Conservation (phyloP, 2,113 vertebrate genomes). For the Axis porcinus region DNA sequence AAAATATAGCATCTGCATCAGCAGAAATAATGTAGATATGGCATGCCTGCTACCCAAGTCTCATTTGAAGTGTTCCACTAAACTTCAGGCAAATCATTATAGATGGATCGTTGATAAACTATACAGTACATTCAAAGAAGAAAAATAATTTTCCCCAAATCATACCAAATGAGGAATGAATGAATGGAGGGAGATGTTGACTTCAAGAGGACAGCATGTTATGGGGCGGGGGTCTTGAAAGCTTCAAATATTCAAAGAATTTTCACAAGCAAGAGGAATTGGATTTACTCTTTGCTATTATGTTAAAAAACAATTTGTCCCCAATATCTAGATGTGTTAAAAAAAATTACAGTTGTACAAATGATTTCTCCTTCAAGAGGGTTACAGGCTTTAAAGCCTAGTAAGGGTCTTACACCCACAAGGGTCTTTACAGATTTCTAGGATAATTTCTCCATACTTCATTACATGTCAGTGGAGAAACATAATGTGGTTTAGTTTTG, state of each 20-base stretch:
- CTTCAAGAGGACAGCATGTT: background rate
- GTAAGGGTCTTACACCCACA: background rate
- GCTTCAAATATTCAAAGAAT: background rate
- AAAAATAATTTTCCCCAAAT: background rate
- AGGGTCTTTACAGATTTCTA: background rate
- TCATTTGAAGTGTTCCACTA: background rate
- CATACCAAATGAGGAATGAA: background rate
- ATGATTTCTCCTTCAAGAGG: background rate
- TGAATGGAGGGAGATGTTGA: background rate
- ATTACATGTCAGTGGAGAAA: background rate
- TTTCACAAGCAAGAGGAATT: background rate
- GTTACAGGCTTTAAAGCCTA: background rate
- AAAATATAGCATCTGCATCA: background rate
- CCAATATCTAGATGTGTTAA: background rate
- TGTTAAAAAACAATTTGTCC: background rate
- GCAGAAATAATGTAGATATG: background rate
- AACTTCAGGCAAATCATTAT: background rate
- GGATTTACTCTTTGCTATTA: background rate
- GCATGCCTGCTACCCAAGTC: background rate
- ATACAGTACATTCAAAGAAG: background rate
- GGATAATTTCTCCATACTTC: background rate
- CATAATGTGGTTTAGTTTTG: conserved; percentile 21
- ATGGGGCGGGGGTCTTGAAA: background rate
- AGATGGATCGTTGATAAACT: background rate
- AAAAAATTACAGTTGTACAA: background rate